Evolutionary conservation across 2,113 vertebrate genomes (phyloP), one percentile per base, ranked within the genome.

Genomic region (Phalacrocorax carbo): DNA sequence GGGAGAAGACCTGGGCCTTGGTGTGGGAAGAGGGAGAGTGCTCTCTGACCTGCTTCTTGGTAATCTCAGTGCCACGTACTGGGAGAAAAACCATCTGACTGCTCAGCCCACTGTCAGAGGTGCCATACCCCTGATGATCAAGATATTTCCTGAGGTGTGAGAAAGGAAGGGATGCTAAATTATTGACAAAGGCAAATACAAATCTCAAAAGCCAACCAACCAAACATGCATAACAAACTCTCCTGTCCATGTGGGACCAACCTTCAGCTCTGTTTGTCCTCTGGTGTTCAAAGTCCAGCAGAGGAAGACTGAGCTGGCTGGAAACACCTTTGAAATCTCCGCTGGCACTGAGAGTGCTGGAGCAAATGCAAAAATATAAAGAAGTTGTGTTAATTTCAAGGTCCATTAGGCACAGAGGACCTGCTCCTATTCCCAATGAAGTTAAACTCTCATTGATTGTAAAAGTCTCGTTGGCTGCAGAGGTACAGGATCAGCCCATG

Each of bases 381-480:
- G 58, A 84, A 91, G 73, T 72, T 86, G 55, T 90, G 21, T 86
- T 91, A 88, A 96, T 96, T 97, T 97, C 94, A 95, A 96, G 89
- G 81, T 94, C 79, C 80, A 72, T 95, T 95, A 94, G 91, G 87
- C 86, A 93, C 32, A 93, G 46, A 94, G 30, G 68, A 71, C 64
- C 71, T 76, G 36, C 15, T 95, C 42, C 57, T 94, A 48, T 65
- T 93, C 14, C 64, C 11, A 9, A 34, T 66, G 66, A 95, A 87
- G 66, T 82, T 94, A 82, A 96, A 72, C 14, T 68, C 26, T 57
- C 54, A 69, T 27, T 91, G 84, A 82, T 3, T 71, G 23, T 75
- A 94, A 90, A 94, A 86, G 58, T 62, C 44, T 61, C n/a, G 26
- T 83, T 94, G 87, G 54, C 42, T 79, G 32, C 46, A 84, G 51